Evolutionary conservation across 2,888 invertebrate species (phyloP), one percentile per base, ranked within the genome.

Genomic region (Lycia hirtaria): DNA sequence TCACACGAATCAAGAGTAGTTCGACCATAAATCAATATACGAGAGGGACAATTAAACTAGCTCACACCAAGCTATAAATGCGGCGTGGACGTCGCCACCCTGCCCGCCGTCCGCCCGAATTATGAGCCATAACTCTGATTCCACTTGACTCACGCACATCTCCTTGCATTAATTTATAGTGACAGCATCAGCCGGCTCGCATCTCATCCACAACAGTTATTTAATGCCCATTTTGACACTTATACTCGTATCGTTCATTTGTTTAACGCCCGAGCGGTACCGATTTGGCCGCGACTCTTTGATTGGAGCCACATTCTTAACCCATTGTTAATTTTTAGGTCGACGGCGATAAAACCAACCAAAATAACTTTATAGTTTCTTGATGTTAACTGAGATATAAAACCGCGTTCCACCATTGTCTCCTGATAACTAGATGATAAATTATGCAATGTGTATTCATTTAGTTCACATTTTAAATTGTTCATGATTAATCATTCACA

Each of bases 91-190:
- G 73, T 71, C 74, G 80, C 81, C 81, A 77, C 76, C 83, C 67
- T 58, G 71, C 76, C 76, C 77, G 56, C 38, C 24, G 49, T 35
- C 41, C 75, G 75, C 73, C 80, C 78, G 73, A 79, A 81, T 87
- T 87, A 89, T 85, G 85, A 85, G 81, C 87, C 77, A 88, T 91
- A 87, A 91, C 83, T 88, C 87, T 85, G 88, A 87, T 88, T 88
- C 88, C 85, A 88, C 88, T 88, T 85, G 83, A 57, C 64, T 64
- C 62, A 75, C 81, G 74, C 76, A 76, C 75, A 80, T 76, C 86
- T 83, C 81, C 76, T 85, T 76, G 76, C 85, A 88, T 85, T 88
- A 90, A 91, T 92, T 90, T 92, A 91, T 80, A 87, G 85, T 80
- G 79, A 81, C 86, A 88, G 83, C 76, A 71, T 74, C 88, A 83